Evolutionary conservation across 2,113 vertebrate species (phyloP).

Genomic region (Rana temporaria): DNA sequence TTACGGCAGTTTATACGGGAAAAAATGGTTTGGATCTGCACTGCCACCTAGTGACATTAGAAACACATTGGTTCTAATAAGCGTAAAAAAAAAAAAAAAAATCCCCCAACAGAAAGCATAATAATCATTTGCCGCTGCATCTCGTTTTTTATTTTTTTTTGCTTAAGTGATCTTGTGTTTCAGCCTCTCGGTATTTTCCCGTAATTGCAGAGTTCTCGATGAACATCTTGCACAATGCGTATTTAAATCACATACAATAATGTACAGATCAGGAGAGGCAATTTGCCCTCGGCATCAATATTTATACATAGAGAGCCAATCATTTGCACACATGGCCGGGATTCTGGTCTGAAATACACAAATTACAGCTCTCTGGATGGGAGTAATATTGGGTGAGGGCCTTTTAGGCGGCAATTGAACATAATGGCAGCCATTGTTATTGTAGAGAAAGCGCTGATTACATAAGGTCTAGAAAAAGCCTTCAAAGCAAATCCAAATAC

Average conservation of each 20-base stretch:
- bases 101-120: too few relatives aligned
- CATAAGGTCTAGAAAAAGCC: not conserved
- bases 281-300: slow-evolving; percentile 25
- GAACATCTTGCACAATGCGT: not conserved
- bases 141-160: too few relatives aligned
- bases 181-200: too few relatives aligned
- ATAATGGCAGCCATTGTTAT: not conserved
- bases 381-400: not conserved
- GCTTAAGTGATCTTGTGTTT: too few relatives aligned
- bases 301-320: slow-evolving; percentile 8
- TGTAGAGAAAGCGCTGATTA: not conserved
- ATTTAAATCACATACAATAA: slow-evolving; percentile 25
- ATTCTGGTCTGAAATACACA: slow-evolving; percentile 2
- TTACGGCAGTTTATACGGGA: too few relatives aligned
- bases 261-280: slow-evolving; percentile 18
- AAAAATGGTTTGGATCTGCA: too few relatives aligned
- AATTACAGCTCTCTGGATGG: not conserved
- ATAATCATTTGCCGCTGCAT: too few relatives aligned
- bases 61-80: too few relatives aligned
- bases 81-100: too few relatives aligned
- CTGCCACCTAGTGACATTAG: too few relatives aligned
- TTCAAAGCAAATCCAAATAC: too few relatives aligned
- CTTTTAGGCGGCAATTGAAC: not conserved
- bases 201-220: not conserved
- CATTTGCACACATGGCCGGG: not conserved